Conservation (phyloP, 2,888 invertebrate species). For the Papilio elwesi region DNA sequence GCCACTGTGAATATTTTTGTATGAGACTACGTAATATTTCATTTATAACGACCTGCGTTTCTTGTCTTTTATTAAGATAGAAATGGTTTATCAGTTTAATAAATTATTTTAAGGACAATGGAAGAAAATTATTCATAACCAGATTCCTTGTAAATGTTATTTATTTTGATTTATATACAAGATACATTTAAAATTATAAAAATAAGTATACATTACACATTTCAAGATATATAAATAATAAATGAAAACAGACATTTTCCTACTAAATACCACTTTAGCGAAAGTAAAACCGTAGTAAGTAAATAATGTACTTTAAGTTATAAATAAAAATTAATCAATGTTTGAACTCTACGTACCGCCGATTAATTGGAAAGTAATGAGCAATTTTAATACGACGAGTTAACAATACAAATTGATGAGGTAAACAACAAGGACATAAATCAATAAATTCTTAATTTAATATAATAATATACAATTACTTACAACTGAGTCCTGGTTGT, state of each 20-base stretch:
- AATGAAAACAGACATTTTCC: too few relatives aligned
- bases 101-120: constrained; percentile 24
- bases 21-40: constrained; percentile 28
- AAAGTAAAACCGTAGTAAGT: background rate
- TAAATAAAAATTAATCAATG: background rate
- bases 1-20: constrained; percentile 29
- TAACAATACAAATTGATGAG: background rate
- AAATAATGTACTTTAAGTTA: background rate
- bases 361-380: background rate
- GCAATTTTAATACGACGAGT: background rate
- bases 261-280: too few relatives aligned
- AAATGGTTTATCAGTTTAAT: constrained; percentile 26
- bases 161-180: too few relatives aligned
- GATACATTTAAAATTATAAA: too few relatives aligned
- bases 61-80: constrained; percentile 30
- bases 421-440: background rate
- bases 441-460: too few relatives aligned
- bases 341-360: background rate
- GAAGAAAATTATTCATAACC: background rate
- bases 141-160: background rate
- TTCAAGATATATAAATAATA: too few relatives aligned
- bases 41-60: constrained; percentile 29
- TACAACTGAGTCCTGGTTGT: too few relatives aligned
- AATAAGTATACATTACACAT: too few relatives aligned
- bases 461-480: too few relatives aligned